Evolutionary conservation across 2,113 vertebrate genomes (phyloP), one percentile per base, ranked within the genome.

Genomic region (Lagopus leucura): DNA sequence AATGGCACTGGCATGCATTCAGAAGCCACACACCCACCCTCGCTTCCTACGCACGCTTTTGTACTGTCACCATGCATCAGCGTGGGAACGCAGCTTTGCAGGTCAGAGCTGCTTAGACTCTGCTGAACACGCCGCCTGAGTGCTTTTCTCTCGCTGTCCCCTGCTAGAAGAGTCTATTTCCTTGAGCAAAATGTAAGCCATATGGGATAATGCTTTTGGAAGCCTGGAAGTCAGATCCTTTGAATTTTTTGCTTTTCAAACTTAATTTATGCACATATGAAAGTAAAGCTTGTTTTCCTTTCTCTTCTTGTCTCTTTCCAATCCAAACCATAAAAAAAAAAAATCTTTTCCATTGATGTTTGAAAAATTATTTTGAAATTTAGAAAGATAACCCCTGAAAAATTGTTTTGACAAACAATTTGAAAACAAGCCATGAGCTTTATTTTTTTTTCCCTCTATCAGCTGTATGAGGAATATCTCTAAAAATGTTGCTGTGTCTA

Each of bases 201-300:
- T 88, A 92, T 91, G 91, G 91, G 64, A 83, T 89, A 93, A 91
- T 45, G n/a, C 1, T 1, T 90, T 83, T 74, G 80, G 81, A 95
- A 90, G 16, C 88, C 64, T 88, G 65, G 55, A 96, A 96, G 65
- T 83, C 90, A 86, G 65, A 90, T 71, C 64, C 32, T 93, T 80
- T 78, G 72, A 85, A 19, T 66, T 80, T 64, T 87, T 91, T 80
- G 16, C 88, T 91, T 83, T 94, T 78, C 71, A 65, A 78, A 92
- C 65, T 83, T 94, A 86, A 92, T 91, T 96, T 92, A 91, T 92
- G 95, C 85, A 93, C 75, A 87, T 92, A 93, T 47, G 79, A 93
- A 94, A 92, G 82, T 21, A 38, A 91, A 91, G 48, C 2, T 1
- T 24, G 50, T 78, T 88, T 28, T 45, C n/a, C 48, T 48, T 55